These are phyloP conservation scores for Caenorhabditis virilis DNA, from an alignment of 2,888 invertebrate genomes.

Conservation along the genomic window DNA sequence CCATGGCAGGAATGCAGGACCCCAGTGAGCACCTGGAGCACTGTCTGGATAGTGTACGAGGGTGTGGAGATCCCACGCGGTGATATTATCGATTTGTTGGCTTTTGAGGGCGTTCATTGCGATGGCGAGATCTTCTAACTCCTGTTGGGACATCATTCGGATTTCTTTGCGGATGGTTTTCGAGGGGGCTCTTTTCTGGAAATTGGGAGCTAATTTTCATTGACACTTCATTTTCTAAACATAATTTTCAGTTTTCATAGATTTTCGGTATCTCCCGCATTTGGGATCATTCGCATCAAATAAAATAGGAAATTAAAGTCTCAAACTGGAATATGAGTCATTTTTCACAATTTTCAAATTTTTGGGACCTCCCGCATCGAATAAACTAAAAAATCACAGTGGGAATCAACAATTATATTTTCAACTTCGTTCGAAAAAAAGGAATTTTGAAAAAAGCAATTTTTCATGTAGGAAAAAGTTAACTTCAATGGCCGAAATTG, in stretches of 20 bases:
- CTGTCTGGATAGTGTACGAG: slow-evolving; percentile 66
- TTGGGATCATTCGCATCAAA: not conserved
- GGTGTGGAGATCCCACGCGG: slow-evolving; percentile 65
- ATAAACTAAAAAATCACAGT: no score
- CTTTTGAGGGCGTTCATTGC: slow-evolving; percentile 64
- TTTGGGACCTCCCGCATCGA: no score
- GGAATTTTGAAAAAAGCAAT: no score
- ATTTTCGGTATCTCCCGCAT: not conserved
- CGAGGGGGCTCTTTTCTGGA: slow-evolving; percentile 33
- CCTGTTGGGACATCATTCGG: slow-evolving; percentile 54
- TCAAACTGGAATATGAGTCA: not conserved
- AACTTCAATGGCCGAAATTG: no score
- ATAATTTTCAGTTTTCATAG: no score
- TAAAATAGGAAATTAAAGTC: not conserved
- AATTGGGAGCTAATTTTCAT: no score
- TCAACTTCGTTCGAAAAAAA: no score
- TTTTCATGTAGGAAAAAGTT: no score
- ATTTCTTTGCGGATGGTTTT: slow-evolving; percentile 60
- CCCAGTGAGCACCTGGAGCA: slow-evolving; percentile 62
- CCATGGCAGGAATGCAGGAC: slow-evolving; percentile 67
- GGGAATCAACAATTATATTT: no score
- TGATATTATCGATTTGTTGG: slow-evolving; percentile 61
- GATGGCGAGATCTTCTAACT: slow-evolving; percentile 44
- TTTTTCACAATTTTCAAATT: no score
- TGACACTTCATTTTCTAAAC: no score